Conservation (phyloP, 1,140 invertebrate species). For the Sesamia nonagrioides region DNA sequence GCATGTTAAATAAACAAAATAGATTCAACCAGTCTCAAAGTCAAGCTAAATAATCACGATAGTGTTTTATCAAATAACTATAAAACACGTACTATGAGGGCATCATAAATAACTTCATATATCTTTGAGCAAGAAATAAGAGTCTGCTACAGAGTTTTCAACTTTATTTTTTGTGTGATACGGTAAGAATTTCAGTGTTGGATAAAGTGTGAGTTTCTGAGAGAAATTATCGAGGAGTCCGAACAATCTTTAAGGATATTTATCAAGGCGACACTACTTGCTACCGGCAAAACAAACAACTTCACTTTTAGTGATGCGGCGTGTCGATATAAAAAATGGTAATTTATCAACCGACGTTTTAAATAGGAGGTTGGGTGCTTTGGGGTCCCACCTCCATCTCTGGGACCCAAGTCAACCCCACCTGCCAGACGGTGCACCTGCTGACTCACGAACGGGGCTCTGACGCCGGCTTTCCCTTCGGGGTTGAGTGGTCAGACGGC, state of each 20-base stretch:
- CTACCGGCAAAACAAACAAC: constrained; percentile 85
- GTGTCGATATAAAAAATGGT: constrained; percentile 61
- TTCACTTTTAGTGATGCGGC: constrained; percentile 74
- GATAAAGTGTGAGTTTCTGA: constrained; percentile 71
- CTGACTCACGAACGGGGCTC: too few relatives aligned
- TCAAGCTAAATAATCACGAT: constrained; percentile 84
- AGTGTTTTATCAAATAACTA: constrained; percentile 86
- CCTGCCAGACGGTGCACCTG: too few relatives aligned
- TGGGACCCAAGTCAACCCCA: too few relatives aligned
- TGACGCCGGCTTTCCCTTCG: too few relatives aligned
- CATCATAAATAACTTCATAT: constrained; percentile 81
- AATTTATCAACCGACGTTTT: constrained; percentile 56
- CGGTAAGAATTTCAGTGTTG: constrained; percentile 56
- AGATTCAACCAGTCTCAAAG: constrained; percentile 74
- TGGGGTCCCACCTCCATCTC: too few relatives aligned
- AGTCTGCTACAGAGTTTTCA: constrained; percentile 52
- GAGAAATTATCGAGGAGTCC: constrained; percentile 82
- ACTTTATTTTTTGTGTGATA: constrained; percentile 56
- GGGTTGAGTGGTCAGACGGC: too few relatives aligned
- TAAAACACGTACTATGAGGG: constrained; percentile 81
- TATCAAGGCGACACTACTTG: constrained; percentile 85
- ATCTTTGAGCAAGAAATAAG: constrained; percentile 54
- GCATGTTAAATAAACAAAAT: constrained; percentile 78
- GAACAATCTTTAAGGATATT: constrained; percentile 86
- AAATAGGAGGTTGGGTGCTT: constrained; percentile 36